Base-by-base conservation (phyloP, 1,140 invertebrate species). In the Arctopsyche grandis region DNA sequence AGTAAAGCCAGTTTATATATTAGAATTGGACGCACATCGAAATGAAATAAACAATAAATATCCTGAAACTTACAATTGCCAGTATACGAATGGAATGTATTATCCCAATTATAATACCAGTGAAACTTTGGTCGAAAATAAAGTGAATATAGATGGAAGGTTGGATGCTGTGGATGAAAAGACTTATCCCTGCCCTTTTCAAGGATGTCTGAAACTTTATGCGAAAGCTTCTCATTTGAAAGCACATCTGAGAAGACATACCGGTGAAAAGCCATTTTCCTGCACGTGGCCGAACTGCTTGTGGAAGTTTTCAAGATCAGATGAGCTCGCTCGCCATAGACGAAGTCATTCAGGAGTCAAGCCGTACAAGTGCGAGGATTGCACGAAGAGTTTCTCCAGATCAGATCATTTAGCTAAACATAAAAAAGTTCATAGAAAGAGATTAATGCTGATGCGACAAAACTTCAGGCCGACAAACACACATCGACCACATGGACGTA, bases 201-300 rank as follows among this genome's bases (percentile, higher is more conserved):
- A 86, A 19, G 89, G 88, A 69, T 93, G 92, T 82, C 87, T 90
- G 1, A 93, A 95, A 86, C 86, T 94, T 0, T 99, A 99, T 83
- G 95, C 96, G 74, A 99, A 99, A 86, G 93, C 95, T 16, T 97
- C 96, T 9, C 97, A 99, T 86, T 90, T 99, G 21, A 97, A 98
- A 84, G 97, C 97, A 0, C 98, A 99, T 85, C 86, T 98, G 69
- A 90, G 97, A 0, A 91, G 97, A 10, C 97, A 99, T 86, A 96
- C 97, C 0, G 97, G 97, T 0, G 97, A 98, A 86, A 98, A 98
- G 84, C 97, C 97, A 0, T 99, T 98, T 84, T 89, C 89, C 4
- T 95, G 94, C 85, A 94, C 93, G 63, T 99, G 97, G 97, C 89
- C 92, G 0, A 94, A 93, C n/a, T 99, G 97, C 86, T 91, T 91